Percentiles rank a stretch among this genome's conserved stretches.
Evolutionary conservation across 1,140 invertebrate genomes (phyloP).

Genomic region (Bombus huntii): DNA sequence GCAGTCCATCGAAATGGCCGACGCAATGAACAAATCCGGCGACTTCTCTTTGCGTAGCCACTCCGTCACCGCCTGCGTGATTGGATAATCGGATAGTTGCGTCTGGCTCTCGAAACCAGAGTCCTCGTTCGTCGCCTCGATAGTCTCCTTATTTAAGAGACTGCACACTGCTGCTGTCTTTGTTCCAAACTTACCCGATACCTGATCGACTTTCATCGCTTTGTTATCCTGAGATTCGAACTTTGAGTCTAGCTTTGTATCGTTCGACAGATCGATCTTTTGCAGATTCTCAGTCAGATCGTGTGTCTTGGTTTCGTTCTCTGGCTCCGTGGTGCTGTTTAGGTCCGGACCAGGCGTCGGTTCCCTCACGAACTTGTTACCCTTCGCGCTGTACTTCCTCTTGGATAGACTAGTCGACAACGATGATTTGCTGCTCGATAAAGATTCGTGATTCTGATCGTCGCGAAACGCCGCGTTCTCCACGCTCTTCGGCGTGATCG

Average conservation of each 20-base stretch:
- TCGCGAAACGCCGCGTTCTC: background rate
- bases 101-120: slow-evolving; percentile 76
- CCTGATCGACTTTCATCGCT: slow-evolving; percentile 23
- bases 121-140: slow-evolving; percentile 71
- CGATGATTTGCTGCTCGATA: slow-evolving; percentile 32
- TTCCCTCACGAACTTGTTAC: slow-evolving; percentile 74
- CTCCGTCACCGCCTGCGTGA: slow-evolving; percentile 79
- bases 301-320: slow-evolving; percentile 24
- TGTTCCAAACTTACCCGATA: slow-evolving; percentile 1
- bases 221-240: background rate
- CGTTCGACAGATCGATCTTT: slow-evolving; percentile 46
- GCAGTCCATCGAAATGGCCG: slow-evolving; percentile 58
- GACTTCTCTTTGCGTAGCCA: slow-evolving; percentile 78
- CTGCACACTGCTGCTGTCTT: slow-evolving; percentile 45
- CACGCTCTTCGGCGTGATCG: background rate
- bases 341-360: slow-evolving; percentile 75
- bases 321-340: slow-evolving; percentile 15
- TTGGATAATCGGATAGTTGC: slow-evolving; percentile 67
- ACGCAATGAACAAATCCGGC: slow-evolving; percentile 71
- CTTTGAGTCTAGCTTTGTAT: background rate
- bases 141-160: slow-evolving; percentile 46
- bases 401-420: slow-evolving; percentile 24
- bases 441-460: slow-evolving; percentile 17
- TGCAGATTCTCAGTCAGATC: slow-evolving; percentile 5
- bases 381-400: slow-evolving; percentile 71